Evolutionary conservation across 1,140 invertebrate genomes (phyloP), one percentile per base, ranked within the genome.

Genomic region (Megalopta genalis): DNA sequence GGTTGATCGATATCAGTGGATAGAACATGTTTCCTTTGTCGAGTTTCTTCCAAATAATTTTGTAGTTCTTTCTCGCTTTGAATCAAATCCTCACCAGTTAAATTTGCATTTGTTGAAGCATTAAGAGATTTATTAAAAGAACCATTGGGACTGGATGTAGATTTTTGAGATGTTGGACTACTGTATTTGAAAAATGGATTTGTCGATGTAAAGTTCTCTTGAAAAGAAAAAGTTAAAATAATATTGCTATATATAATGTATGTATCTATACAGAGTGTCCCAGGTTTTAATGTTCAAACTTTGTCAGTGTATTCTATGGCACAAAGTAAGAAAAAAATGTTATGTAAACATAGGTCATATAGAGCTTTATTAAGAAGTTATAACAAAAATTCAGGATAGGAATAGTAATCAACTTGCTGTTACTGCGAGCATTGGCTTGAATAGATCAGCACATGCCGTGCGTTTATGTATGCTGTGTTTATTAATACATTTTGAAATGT

Each of bases 81-180:
- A 76, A 92, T 92, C 4, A 92, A 70, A 67, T 90, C 87, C 39
- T 91, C 90, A 0, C 89, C 86, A n/a, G 89, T 89, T 21, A 91
- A 64, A 57, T 86, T 92, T 12, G 83, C 77, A 73, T 88, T 91
- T 65, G 88, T 77, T 9, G 90, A 90, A 65, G 75, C 54, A 57
- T 90, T 90, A 0, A 88, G 76, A n/a, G 90, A 91, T 79, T 87
- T 92, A 59, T 83, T 90, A 1, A 88, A 64, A 0, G 88, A 89
- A 81, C 82, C 86, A 70, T 92, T 91, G 37, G 89, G 81, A 49
- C 84, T 87, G 3, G 77, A 8, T 25, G 78, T 76, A 25, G 88
- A 82, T 75, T 86, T 91, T 8, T 84, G 77, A 32, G 89, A 83
- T 18, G 84, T 37, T 23, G 82, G 69, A 75, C 67, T 87, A n/a